Evolutionary conservation across 2,113 vertebrate genomes (phyloP), one percentile per base, ranked within the genome.

Genomic region (Epinephelus cyanopodus): DNA sequence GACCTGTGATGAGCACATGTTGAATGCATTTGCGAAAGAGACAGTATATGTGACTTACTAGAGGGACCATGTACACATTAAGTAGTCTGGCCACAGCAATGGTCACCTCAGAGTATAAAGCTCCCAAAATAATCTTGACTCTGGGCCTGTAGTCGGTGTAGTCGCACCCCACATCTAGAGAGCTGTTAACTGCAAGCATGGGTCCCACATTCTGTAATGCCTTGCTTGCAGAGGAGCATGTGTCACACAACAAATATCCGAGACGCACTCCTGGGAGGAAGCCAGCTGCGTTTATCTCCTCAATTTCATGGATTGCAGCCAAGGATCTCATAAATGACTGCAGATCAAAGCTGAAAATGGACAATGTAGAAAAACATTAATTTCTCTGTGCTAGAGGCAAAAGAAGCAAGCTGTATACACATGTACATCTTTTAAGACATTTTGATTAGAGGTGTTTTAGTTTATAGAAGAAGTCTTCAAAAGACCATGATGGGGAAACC

Each of bases 161-260:
- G 71, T 92, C 82, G 25, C 94, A 93, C 15, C 52, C 17, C 5
- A 71, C 25, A 19, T 73, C 5, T 9, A 82, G 37, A 10, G 81
- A 79, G 9, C 21, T 23, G 21, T 92, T 93, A 19, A 84, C 48
- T 0, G 78, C 77, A 6, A 95, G 84, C 68, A 95, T 79, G 52
- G 77, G 69, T 13, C 79, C 54, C 4, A 91, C 57, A 25, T 73
- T 85, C 42, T 92, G 84, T 70, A 93, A 18, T 5, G 95, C 92
- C 81, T 91, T 95, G 64, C 85, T 89, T 6, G 90, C 81, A 70
- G 90, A 72, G 15, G 90, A 66, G 72, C 95, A 95, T 0, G 94
- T 92, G 82, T 95, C 94, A 81, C 91, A 94, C 85, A 95, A 82
- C 60, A 89, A 15, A 77, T 95, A 95, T 45, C 94, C 95, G 27